These are phyloP conservation scores for Nothocercus nigrocapillus DNA, from an alignment of 2,113 vertebrate species.

Conservation along the genomic window DNA sequence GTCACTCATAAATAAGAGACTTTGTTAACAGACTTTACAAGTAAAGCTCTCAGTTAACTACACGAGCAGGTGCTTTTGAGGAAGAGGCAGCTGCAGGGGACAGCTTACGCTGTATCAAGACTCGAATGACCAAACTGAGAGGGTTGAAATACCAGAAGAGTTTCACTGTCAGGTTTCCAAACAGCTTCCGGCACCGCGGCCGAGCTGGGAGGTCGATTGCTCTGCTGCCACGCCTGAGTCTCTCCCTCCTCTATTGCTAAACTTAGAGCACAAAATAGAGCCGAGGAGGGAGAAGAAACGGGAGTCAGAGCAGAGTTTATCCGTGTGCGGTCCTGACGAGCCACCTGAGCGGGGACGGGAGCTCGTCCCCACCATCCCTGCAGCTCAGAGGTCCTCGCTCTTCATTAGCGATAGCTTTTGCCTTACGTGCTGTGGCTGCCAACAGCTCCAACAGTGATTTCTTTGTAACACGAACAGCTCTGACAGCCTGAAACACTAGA, in stretches of 20 bases:
- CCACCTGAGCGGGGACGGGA: neutral
- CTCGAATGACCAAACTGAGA: neutral
- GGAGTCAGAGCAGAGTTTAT: accelerated
- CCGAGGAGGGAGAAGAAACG: neutral
- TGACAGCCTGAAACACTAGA: neutral
- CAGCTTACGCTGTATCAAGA: neutral
- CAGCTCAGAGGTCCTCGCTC: neutral
- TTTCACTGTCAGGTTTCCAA: neutral
- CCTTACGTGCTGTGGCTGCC: neutral
- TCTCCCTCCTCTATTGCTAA: neutral
- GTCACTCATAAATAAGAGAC: constrained; percentile 63
- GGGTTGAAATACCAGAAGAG: neutral
- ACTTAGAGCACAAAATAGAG: accelerated
- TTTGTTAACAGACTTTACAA: constrained; percentile 19
- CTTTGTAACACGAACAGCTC: neutral
- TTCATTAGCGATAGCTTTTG: neutral
- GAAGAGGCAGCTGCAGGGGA: constrained; percentile 4
- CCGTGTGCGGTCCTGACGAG: neutral
- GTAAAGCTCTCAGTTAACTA: neutral
- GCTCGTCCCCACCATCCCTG: neutral
- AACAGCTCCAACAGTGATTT: neutral
- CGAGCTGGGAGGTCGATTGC: neutral
- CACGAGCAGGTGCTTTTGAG: neutral
- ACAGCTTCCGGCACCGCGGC: neutral
- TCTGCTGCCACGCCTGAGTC: neutral